Percentiles rank a stretch among this genome's conserved stretches.
These are phyloP conservation scores for Drosophila lini DNA, from an alignment of 1,140 invertebrate genomes.

Conservation along the genomic window DNA sequence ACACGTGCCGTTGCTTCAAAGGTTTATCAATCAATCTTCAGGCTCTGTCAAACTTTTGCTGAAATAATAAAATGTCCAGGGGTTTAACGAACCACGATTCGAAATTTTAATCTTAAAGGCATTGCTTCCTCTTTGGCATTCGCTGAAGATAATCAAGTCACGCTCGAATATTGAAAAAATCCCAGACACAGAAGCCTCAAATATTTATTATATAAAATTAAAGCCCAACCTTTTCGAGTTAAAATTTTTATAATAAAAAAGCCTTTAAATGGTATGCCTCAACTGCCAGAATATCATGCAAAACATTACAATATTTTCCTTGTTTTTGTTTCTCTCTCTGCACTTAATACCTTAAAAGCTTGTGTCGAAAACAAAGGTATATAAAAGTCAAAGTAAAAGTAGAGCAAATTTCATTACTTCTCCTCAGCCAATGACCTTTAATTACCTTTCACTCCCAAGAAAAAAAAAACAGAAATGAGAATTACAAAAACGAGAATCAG, in stretches of 20 bases:
- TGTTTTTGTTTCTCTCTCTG: constrained; percentile 7
- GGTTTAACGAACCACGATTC: constrained; percentile 60
- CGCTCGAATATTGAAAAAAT: constrained; percentile 23
- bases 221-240: neutral
- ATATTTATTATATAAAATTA: neutral
- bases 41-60: constrained; percentile 23
- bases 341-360: constrained; percentile 23
- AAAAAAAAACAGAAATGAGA: neutral
- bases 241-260: neutral
- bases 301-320: neutral
- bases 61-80: constrained; percentile 3
- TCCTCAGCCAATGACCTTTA: constrained; percentile 53
- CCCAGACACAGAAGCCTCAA: neutral
- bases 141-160: constrained; percentile 43
- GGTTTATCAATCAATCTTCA: constrained; percentile 55
- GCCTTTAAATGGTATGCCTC: neutral
- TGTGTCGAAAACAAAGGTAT: constrained; percentile 2
- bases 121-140: constrained; percentile 40
- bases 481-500: neutral
- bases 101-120: constrained; percentile 16
- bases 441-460: constrained; percentile 62
- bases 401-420: constrained; percentile 31
- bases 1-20: constrained; percentile 39
- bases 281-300: neutral
- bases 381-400: constrained; percentile 51